phyloP scores from a whole-genome alignment of 2,797 vertebrate genomes.

The Petrocephalus sullivani region DNA sequence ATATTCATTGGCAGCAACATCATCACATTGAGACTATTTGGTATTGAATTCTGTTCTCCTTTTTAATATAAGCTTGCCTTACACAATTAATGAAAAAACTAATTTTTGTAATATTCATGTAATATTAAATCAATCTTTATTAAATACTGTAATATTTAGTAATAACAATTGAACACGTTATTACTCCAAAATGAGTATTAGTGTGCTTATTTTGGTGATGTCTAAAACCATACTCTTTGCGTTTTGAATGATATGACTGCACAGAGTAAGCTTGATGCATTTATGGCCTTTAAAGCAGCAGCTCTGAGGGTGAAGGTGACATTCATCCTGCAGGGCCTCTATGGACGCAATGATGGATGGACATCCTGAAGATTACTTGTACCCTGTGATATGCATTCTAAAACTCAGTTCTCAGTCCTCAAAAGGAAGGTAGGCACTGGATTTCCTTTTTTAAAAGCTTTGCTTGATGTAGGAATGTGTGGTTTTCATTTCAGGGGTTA shows the following conservation, averaged over 20 bases:
- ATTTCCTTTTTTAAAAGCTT: neutral
- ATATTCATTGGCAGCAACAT: no score
- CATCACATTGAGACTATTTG: neutral
- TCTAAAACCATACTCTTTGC: neutral
- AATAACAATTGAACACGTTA: neutral
- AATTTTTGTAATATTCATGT: neutral
- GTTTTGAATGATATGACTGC: neutral
- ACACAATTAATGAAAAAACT: neutral
- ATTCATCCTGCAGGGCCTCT: constrained; percentile 19
- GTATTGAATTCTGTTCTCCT: neutral
- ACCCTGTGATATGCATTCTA: neutral
- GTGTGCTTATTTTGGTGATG: neutral
- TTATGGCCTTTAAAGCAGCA: neutral
- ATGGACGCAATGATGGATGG: constrained; percentile 24
- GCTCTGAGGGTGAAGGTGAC: constrained; percentile 17
- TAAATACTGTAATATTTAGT: neutral
- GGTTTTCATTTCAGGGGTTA: neutral
- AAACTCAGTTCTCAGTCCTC: neutral
- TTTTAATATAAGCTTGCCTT: neutral
- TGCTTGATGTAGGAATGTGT: neutral
- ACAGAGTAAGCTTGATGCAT: neutral
- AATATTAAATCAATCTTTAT: neutral
- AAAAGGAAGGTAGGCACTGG: neutral
- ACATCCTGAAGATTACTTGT: constrained; percentile 11
- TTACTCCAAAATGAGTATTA: neutral